Evolutionary conservation across 2,797 vertebrate genomes (phyloP).

Genomic region (Podargus strigoides): DNA sequence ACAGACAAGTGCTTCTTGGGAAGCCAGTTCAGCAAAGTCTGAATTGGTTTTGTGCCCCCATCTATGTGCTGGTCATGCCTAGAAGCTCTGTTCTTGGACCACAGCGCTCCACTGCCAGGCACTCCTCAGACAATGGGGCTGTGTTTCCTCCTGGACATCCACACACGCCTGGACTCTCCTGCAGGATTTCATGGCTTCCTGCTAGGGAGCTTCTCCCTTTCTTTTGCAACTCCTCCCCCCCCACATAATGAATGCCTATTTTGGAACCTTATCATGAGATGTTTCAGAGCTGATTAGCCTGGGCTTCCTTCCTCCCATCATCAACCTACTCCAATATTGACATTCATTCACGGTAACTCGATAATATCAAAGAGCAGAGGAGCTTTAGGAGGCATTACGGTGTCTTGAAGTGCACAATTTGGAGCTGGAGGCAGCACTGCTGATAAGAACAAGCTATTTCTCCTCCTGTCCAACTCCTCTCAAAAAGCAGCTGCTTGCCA

Average conservation of each 20-base stretch:
- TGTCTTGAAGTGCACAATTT: not conserved
- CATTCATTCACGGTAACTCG: not conserved
- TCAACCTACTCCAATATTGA: not conserved
- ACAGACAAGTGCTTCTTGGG: not conserved
- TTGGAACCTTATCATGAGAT: not conserved
- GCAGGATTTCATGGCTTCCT: not conserved
- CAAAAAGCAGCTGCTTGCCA: not conserved
- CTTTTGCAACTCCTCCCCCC: not conserved
- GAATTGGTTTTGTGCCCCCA: not conserved
- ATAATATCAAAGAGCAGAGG: not conserved
- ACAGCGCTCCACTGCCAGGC: not conserved
- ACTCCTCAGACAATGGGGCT: not conserved
- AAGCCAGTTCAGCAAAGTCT: not conserved
- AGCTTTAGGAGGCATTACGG: not conserved
- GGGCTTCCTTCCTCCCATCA: constrained; percentile 41
- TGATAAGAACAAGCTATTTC: not conserved
- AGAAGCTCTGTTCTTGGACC: not conserved
- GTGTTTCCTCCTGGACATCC: not conserved
- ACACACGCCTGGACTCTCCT: not conserved
- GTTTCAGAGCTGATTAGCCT: constrained; percentile 1
- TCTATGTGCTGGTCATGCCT: not conserved
- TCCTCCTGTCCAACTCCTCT: not conserved
- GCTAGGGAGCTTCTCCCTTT: not conserved
- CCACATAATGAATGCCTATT: not conserved
- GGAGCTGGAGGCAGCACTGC: not conserved